Percentiles rank a stretch among this genome's conserved stretches.
These are phyloP conservation scores for Chrysolina haemoptera DNA, from an alignment of 2,888 invertebrate genomes.

Conservation along the genomic window DNA sequence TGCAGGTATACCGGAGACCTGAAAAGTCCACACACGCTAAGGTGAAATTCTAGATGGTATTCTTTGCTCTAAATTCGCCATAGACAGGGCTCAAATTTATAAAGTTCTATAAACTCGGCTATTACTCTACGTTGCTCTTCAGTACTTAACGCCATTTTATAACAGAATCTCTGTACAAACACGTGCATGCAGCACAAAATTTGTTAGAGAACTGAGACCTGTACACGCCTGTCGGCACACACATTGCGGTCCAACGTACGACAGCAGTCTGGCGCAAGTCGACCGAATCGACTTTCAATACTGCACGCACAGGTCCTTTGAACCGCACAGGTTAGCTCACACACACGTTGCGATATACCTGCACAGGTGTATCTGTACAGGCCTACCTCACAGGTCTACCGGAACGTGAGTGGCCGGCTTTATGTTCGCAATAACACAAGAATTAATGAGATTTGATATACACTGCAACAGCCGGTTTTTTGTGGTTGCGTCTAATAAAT, in stretches of 20 bases:
- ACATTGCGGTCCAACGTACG: constrained; percentile 34
- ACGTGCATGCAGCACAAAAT: constrained; percentile 2
- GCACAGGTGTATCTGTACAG: constrained; percentile 27
- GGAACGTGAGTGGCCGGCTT: constrained; percentile 23
- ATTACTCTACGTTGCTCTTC: background rate
- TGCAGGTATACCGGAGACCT: too few relatives aligned
- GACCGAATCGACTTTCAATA: constrained; percentile 38
- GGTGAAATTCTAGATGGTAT: too few relatives aligned
- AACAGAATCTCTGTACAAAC: too few relatives aligned
- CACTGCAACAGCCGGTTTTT: too few relatives aligned
- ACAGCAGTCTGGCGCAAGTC: constrained; percentile 35
- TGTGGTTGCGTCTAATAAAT: too few relatives aligned
- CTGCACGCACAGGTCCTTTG: constrained; percentile 32
- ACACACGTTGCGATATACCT: constrained; percentile 36
- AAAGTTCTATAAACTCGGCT: constrained; percentile 17
- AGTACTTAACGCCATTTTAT: too few relatives aligned
- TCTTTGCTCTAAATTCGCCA: constrained; percentile 54
- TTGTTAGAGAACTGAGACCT: too few relatives aligned
- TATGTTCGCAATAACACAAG: too few relatives aligned
- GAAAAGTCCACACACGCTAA: too few relatives aligned
- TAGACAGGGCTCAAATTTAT: constrained; percentile 36
- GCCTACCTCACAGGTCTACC: constrained; percentile 35
- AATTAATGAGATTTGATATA: too few relatives aligned
- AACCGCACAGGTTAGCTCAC: constrained; percentile 32
- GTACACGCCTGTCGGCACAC: constrained; percentile 34